Evolutionary conservation across 2,888 invertebrate species (phyloP), one percentile per base, ranked within the genome.

Genomic region (Dinocampus coccinellae): DNA sequence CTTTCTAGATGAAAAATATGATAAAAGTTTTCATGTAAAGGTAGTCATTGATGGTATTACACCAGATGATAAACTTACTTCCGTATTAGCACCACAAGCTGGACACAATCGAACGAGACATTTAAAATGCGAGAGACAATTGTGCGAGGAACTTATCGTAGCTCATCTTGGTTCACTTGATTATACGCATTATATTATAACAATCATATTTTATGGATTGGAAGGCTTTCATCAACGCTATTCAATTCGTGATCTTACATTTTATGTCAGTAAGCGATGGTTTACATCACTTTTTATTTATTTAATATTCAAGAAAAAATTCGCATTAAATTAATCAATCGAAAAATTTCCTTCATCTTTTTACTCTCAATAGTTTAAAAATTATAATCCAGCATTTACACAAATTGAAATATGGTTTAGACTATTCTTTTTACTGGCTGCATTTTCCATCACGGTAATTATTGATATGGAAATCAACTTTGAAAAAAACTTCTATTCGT

Each of bases 321-420:
- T 34, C 9, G 11, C 26, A 34, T 36, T 42, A n/a, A n/a, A n/a
- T n/a, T n/a, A 34, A 39, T 33, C 39, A 33, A 34, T 70, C 60
- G 61, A 57, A 33, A 64, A 16, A 16, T 70, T 29, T 52, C 33
- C 24, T 52, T 13, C 53, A 13, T 66, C 29, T 16, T 33, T 39
- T 60, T 64, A 42, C 1, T n/a, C 7, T 22, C 1, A 92, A 72
- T 90, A 98, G 98, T 97, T 97, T 86, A 97, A 97, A 89, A 97
- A 95, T 2, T 98, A 97, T 89, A 98, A 97, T 88, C 96, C 97
- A 60, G 94, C 94, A 10, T 99, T 98, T 85, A 98, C 98, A 34
- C 97, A 97, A 89, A 94, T 98, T 85, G 98, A 98, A 89, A 96
- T 98, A 75, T 98, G 98, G 97, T 97, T 98, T 86, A 90, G 98